A percentile compares a stretch with the other conserved stretches of the same genome.
These are phyloP conservation scores for Galemys pyrenaicus DNA, from an alignment of 2,113 vertebrate species.

Conservation along the genomic window DNA sequence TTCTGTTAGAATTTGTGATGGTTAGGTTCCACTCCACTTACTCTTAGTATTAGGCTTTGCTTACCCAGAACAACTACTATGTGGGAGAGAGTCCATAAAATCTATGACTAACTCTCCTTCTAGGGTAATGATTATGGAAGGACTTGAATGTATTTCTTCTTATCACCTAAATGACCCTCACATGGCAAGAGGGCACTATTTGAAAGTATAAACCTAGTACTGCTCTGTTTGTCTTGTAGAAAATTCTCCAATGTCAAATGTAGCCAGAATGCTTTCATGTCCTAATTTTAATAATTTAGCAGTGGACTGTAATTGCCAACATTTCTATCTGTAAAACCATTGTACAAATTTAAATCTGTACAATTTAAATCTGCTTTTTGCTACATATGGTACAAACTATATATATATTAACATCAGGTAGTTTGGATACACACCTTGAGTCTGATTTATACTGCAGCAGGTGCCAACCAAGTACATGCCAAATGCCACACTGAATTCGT, in stretches of 20 bases:
- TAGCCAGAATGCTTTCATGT: not conserved
- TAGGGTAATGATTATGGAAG: not conserved
- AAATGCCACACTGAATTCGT: not conserved
- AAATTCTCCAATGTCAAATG: not conserved
- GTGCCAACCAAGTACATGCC: not conserved
- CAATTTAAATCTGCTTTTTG: not conserved
- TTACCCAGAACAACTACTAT: not conserved
- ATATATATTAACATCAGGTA: not conserved
- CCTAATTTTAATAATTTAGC: not conserved
- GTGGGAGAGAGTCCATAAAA: not conserved
- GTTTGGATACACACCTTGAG: not conserved
- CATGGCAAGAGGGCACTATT: not conserved
- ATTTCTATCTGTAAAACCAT: constrained; percentile 7
- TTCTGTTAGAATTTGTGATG: not conserved
- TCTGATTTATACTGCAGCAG: not conserved
- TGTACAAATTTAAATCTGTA: not conserved
- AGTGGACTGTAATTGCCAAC: not conserved
- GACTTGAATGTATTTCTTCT: not conserved
- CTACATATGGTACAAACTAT: not conserved
- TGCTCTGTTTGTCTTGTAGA: not conserved
- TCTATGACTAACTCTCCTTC: not conserved
- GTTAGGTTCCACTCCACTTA: constrained; percentile 36
- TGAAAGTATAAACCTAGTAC: not conserved
- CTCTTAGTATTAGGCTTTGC: constrained; percentile 31
- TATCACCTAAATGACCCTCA: not conserved